Base-by-base conservation (phyloP, 2,113 vertebrate genomes). In the Parus major region DNA sequence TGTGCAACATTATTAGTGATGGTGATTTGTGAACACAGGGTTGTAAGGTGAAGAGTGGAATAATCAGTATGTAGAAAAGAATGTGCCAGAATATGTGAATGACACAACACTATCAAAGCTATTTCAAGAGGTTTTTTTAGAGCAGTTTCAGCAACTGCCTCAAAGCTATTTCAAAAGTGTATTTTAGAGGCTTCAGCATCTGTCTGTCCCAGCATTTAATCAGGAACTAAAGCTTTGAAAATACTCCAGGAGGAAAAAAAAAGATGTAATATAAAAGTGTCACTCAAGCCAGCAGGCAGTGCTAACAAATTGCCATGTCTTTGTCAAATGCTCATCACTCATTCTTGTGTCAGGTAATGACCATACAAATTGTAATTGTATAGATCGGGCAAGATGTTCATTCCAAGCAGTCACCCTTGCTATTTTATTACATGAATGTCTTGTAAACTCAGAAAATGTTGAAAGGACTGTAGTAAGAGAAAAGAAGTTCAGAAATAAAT, bases 141-240 rank as follows among this genome's bases (percentile, higher is more conserved):
- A 90, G 47, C n/a, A n/a, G 78, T 91, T 95, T 79, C 86, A 96
- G 69, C 65, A 95, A 92, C 91, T 94, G 87, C 69, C 84, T 91
- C 90, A 94, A 93, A 95, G 71, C 91, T 82, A 49, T 97, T 97
- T 95, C 64, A 93, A 57, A 97, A 93, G 42, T 95, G 31, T 56
- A 72, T 91, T 95, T 95, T 88, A 75, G 85, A 90, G 47, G 78
- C 93, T 95, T 79, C 86, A 96, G 69, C 65, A 95, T 92, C 91
- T 94, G 87, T 64, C 84, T 83, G 33, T 92, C 73, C 86, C 94
- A 56, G 86, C 97, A 97, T 97, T 97, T 96, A 97, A 97, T 97
- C 96, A 98, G 85, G 76, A 96, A 61, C 44, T 82, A 93, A 91
- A 93, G 73, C 86, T 95, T 90, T 96, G 82, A 93, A 96, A 97